Evolutionary conservation across 1,140 invertebrate genomes (phyloP).

Genomic region (Cyphomyrmex costatus): DNA sequence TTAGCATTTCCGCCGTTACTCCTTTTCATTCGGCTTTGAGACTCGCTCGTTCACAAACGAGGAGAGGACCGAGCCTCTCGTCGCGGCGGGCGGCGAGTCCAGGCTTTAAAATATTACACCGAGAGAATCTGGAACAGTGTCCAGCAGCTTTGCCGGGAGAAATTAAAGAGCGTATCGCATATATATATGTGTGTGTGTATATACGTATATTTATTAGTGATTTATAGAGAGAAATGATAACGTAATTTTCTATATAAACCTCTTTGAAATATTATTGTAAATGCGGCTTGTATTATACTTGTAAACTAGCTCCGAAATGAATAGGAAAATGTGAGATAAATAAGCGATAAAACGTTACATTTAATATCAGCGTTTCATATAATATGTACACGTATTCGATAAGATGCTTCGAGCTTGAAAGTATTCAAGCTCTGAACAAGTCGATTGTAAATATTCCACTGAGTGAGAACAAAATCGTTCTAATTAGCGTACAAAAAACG

Average conservation of each 20-base stretch:
- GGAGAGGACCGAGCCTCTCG: constrained; percentile 11
- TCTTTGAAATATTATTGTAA: background rate
- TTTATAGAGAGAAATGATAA: constrained; percentile 1
- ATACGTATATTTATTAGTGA: background rate
- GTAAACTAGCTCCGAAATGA: background rate
- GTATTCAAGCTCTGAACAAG: constrained; percentile 1
- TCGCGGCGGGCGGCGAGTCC: background rate
- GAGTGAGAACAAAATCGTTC: background rate
- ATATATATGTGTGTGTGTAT: background rate
- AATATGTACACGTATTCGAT: background rate
- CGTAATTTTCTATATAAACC: background rate
- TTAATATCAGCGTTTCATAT: background rate
- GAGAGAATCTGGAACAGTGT: constrained; percentile 41
- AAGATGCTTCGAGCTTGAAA: background rate
- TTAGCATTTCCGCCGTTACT: constrained; percentile 63
- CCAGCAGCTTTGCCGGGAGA: constrained; percentile 5
- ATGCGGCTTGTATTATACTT: background rate
- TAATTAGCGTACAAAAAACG: background rate
- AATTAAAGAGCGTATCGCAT: background rate
- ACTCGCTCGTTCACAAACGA: background rate
- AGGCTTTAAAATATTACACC: constrained; percentile 10
- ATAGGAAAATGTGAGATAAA: background rate
- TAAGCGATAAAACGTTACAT: constrained; percentile 4
- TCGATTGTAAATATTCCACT: background rate
- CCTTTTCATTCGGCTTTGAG: constrained; percentile 56